Base-by-base conservation (phyloP, 2,797 vertebrate genomes). In the Holocentrus rufus region DNA sequence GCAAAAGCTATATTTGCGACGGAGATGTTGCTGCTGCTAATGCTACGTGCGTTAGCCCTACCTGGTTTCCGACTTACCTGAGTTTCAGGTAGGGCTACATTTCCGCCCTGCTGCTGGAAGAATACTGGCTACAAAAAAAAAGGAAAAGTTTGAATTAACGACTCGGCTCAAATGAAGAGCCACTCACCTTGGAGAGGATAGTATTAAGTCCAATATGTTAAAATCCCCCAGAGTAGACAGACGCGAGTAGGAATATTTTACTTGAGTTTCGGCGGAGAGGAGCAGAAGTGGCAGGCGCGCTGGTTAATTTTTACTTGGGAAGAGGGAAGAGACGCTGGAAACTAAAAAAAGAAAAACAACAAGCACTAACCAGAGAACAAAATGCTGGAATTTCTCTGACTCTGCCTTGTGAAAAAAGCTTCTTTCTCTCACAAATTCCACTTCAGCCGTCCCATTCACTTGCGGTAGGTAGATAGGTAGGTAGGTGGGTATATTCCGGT, bases 11-110 rank as follows among this genome's bases (percentile, higher is more conserved):
- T 17, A 53, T 13, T 22, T 5, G 13, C 52, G 23, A 54, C 13
- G 23, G 23, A 30, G 23, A 30, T 22, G 42, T 11, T 27, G 4
- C 20, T 13, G 11, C 49, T 3, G 10, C 27, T 9, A 50, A 3
- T 20, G 50, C 31, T 65, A 52, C 62, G 25, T 27, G 7, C 31
- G 31, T 8, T 34, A 34, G 31, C 31, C 31, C 87, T 80, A 85
- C 88, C 89, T 90, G 80, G 44, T 55, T 83, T 78, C 79, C 56
- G 53, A 42, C 77, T 89, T 81, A 95, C 94, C 94, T 95, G 93
- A 69, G 89, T 30, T 70, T 76, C 91, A 93, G 93, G 91, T 94
- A 15, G 53, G 54, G 66, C 73, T 18, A 18, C 59, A 78, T 80
- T 91, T 94, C 92, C 92, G 87, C 81, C 80, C 64, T 65, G 81